Conservation (phyloP, 2,888 invertebrate genomes). For the Parasteatoda lunata region DNA sequence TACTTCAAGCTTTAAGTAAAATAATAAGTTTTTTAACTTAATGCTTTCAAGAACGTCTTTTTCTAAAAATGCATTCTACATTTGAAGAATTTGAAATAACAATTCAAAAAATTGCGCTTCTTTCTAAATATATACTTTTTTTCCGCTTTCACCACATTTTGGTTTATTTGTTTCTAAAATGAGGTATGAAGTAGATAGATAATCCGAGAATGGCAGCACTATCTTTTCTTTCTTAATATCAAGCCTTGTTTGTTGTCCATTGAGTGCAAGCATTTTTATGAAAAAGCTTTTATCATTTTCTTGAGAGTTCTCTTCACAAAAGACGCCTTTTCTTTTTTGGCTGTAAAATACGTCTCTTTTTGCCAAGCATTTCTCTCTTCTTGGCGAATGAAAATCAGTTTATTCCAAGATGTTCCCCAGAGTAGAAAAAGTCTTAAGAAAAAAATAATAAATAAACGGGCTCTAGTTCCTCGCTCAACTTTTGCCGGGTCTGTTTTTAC, state of each 20-base stretch:
- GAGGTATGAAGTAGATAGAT: constrained; percentile 22
- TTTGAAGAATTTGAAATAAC: no score
- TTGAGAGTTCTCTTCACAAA: constrained; percentile 4
- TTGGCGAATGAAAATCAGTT: constrained; percentile 65
- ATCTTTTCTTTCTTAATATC: constrained; percentile 39
- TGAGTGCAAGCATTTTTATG: constrained; percentile 20
- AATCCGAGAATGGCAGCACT: constrained; percentile 30
- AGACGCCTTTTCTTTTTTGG: constrained; percentile 6
- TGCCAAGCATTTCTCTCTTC: constrained; percentile 34
- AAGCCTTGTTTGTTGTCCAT: background rate
- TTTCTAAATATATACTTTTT: background rate
- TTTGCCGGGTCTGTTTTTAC: constrained; percentile 31
- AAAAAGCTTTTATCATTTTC: constrained; percentile 57
- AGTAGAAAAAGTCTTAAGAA: background rate
- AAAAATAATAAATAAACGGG: constrained; percentile 3
- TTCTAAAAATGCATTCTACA: no score
- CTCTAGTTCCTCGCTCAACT: background rate
- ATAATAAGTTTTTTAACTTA: no score
- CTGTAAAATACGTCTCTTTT: constrained; percentile 10
- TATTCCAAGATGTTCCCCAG: constrained; percentile 42
- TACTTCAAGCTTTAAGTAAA: no score
- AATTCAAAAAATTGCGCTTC: no score
- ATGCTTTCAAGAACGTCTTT: no score
- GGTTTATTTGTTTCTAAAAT: constrained; percentile 1
- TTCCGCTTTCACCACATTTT: background rate